Evolutionary conservation across 2,888 invertebrate genomes (phyloP), one percentile per base, ranked within the genome.

Genomic region (Itoplectis maculator): DNA sequence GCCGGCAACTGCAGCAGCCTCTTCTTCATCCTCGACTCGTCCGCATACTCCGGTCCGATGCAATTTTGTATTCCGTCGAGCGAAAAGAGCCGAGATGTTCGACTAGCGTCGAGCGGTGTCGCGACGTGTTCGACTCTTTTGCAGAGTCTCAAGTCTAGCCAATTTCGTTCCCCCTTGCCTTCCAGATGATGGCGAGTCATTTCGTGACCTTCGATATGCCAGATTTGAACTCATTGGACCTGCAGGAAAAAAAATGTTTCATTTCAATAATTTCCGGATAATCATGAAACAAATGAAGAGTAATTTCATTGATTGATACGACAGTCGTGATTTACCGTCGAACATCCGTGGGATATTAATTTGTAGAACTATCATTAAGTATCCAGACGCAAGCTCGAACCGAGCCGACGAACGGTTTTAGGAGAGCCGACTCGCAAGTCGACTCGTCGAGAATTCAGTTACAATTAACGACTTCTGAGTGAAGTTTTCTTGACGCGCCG

Each of bases 1-100:
- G 15, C 40, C 20, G 35, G 51, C 51, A 37, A 29, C 29, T 29
- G 35, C 47, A 61, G 15, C 61, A 59, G 47, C 63, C 47, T 40
- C 56, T 69, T 72, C 82, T 45, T n/a, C n/a, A n/a, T n/a, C 51
- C 49, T 54, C 47, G 61, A 70, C 51, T 61, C 35, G 35, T 61
- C 61, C 47, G 72, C 68, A 61, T 18, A 69, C 70, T 82, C 79
- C 70, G 81, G 82, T 83, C 81, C 81, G 79, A 84, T 85, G 81
- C 84, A 82, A 76, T 80, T 84, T 84, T 56, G 80, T 78, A 78
- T 83, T 85, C 84, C 76, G 79, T 81, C 75, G 76, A 84, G 83
- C 45, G 51, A 70, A 76, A 54, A 35, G 77, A 69, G 72, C 42
- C n/a, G n/a, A n/a, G 51, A 65, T 66, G 45, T 47, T 13, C 45